Evolutionary conservation across 2,797 vertebrate genomes (phyloP).

Genomic region (Buceros bicornis): DNA sequence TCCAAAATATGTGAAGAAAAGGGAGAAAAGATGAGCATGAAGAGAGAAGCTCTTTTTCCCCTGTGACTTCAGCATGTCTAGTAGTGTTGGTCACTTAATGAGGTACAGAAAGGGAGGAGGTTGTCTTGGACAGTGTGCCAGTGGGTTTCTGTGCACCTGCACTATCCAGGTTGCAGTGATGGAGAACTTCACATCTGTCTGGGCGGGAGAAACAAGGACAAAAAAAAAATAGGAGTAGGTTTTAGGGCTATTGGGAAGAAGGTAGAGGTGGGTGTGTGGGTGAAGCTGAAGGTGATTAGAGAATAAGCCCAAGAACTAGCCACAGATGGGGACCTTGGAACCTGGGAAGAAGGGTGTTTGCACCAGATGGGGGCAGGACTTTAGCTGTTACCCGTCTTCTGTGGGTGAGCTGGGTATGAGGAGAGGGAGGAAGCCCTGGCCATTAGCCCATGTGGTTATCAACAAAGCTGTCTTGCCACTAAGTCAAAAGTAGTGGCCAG

Average conservation of each 20-base stretch:
- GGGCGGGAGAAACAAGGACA: not conserved
- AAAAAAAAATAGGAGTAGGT: not conserved
- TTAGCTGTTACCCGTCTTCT: not conserved
- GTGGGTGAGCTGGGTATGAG: not conserved
- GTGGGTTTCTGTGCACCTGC: not conserved
- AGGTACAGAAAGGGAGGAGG: not conserved
- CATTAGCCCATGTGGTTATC: accelerated
- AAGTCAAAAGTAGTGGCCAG: not conserved
- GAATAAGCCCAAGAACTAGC: not conserved
- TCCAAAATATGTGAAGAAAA: not conserved
- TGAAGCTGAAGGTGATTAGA: not conserved
- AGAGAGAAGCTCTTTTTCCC: not conserved
- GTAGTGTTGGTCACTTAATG: not conserved
- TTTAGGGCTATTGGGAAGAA: not conserved
- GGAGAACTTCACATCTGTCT: not conserved
- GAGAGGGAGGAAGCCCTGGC: not conserved
- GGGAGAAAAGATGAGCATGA: not conserved
- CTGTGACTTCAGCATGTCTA: not conserved
- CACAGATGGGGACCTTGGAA: not conserved
- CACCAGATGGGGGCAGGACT: not conserved
- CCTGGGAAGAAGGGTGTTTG: not conserved
- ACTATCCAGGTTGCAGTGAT: not conserved
- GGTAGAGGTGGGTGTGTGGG: not conserved
- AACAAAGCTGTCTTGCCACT: not conserved
- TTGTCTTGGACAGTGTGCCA: accelerated